phyloP scores from a whole-genome alignment of 2,113 vertebrate genomes.

The Scomber japonicus region DNA sequence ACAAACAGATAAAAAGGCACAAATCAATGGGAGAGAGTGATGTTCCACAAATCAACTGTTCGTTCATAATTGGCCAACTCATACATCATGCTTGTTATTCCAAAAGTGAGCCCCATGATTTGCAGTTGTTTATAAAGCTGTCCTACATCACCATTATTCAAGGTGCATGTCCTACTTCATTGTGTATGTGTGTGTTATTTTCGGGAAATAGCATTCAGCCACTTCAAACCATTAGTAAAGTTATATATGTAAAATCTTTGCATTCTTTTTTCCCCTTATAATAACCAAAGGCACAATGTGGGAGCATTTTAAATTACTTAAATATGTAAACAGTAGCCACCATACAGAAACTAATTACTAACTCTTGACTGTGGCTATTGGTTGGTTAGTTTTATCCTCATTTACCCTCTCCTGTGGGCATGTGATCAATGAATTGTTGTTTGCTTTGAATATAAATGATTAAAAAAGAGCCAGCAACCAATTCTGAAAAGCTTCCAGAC shows the following conservation, averaged over 20 bases:
- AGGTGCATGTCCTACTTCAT: slow-evolving; percentile 24
- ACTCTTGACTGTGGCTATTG: slow-evolving; percentile 17
- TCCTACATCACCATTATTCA: slow-evolving; percentile 27
- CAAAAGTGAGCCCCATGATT: slow-evolving; percentile 40
- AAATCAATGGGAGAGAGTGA: slow-evolving; percentile 64
- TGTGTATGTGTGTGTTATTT: not conserved
- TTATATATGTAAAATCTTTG: slow-evolving; percentile 14
- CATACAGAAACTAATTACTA: slow-evolving; percentile 26
- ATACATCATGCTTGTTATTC: slow-evolving; percentile 66
- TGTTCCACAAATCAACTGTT: slow-evolving; percentile 55
- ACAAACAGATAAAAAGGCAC: slow-evolving; percentile 54
- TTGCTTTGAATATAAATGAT: slow-evolving; percentile 50
- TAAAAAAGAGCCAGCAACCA: slow-evolving; percentile 52
- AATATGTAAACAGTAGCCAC: slow-evolving; percentile 61
- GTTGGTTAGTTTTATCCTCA: slow-evolving; percentile 59
- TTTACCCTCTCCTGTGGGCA: slow-evolving; percentile 54
- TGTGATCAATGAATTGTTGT: slow-evolving; percentile 61
- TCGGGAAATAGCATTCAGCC: not conserved
- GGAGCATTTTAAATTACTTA: slow-evolving; percentile 11
- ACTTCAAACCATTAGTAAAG: slow-evolving; percentile 30
- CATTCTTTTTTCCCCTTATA: slow-evolving; percentile 7
- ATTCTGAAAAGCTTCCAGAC: slow-evolving; percentile 54
- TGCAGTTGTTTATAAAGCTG: slow-evolving; percentile 48
- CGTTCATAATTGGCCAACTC: slow-evolving; percentile 60
- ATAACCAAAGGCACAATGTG: slow-evolving; percentile 24